These are phyloP conservation scores for Cylas formicarius DNA, from an alignment of 1,140 invertebrate genomes.

Conservation along the genomic window DNA sequence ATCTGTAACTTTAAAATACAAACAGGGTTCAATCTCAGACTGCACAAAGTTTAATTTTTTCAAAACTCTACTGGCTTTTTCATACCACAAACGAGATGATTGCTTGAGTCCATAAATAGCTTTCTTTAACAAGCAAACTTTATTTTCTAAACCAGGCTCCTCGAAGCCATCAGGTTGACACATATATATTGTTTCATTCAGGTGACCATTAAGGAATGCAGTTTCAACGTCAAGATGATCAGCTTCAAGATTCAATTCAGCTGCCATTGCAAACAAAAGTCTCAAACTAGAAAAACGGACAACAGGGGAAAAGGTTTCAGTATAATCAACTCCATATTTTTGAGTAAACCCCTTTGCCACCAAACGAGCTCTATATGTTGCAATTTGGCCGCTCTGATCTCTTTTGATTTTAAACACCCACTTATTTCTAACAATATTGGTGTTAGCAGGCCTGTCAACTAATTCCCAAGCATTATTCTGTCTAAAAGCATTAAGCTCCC, in stretches of 20 bases:
- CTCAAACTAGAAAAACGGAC: conserved; percentile 31
- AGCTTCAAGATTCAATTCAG: conserved; percentile 13
- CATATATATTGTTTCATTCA: conserved; percentile 33
- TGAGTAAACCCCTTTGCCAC: conserved; percentile 42
- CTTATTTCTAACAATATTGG: no score
- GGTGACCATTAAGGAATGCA: conserved; percentile 36
- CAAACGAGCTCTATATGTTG: conserved; percentile 33
- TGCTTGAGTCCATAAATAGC: conserved; percentile 44
- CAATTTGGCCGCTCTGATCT: conserved; percentile 32
- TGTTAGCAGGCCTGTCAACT: conserved; percentile 25
- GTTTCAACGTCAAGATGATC: conserved; percentile 34
- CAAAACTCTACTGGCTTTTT: conserved; percentile 30
- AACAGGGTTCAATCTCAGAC: conserved; percentile 32
- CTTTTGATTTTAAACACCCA: conserved; percentile 42
- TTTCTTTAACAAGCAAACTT: conserved; percentile 29
- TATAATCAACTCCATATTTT: conserved; percentile 38
- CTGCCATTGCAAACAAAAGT: conserved; percentile 16
- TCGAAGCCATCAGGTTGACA: conserved; percentile 26
- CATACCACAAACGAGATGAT: conserved; percentile 41
- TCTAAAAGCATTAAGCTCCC: conserved; percentile 31
- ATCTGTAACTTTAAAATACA: conserved; percentile 30
- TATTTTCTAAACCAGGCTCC: conserved; percentile 22
- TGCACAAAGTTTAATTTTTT: conserved; percentile 26
- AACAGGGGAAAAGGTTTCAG: conserved; percentile 38
- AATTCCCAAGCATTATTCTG: conserved; percentile 40